Base-by-base conservation (phyloP, 2,113 vertebrate species). In the Corythoichthys haematopterus region DNA sequence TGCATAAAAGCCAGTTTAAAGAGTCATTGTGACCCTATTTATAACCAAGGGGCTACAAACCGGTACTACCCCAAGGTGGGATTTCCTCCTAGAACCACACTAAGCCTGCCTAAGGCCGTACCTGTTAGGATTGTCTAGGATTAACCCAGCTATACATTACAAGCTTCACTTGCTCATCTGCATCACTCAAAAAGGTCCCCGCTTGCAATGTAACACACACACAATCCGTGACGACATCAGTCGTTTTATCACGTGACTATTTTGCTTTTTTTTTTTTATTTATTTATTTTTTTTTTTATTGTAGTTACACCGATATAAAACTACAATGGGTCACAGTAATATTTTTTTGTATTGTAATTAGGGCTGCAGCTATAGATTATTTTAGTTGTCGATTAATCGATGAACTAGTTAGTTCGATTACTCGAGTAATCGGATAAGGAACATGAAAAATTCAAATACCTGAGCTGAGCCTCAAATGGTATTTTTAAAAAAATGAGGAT, bases 1-100 rank as follows among this genome's bases (percentile, higher is more conserved):
- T 88, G 88, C 84, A 82, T 88, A 87, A 91, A 91, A 91, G 87
- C 82, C 87, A 88, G 80, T 87, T 92, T 90, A 90, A 85, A 84
- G 70, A 88, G 86, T 78, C 82, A 85, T 88, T 78, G 88, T 82
- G 84, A 74, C 81, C 83, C 89, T 91, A 91, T 91, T 92, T 90
- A 89, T 92, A 92, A 87, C 79, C 69, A 40, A 79, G 84, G 81
- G 87, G 87, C 87, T 82, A 77, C 86, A 76, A 86, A 83, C 75
- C 73, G 85, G 84, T 80, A 88, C 85, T 82, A 90, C 84, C 78
- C 71, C 66, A 79, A 68, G 50, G 82, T 84, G 88, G 82, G 84
- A 87, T 87, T 90, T 89, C 86, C 87, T 88, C 80, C 65, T 77
- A 84, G 82, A 89, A 91, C 86, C 88, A 84, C 81, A 84, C 83